These are phyloP conservation scores for Melikaiella ostensackeni DNA, from an alignment of 2,888 invertebrate genomes.

Conservation along the genomic window DNA sequence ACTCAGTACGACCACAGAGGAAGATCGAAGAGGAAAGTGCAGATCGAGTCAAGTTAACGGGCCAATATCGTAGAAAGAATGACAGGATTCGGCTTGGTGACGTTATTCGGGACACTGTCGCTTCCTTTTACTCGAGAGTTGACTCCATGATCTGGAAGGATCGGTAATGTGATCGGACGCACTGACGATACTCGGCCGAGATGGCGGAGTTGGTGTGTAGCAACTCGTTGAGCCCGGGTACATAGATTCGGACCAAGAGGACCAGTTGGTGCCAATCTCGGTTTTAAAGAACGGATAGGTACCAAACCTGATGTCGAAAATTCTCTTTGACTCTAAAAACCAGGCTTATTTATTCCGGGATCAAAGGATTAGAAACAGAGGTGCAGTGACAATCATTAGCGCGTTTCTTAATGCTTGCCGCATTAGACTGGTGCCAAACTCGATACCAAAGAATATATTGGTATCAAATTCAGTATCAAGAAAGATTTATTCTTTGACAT, in stretches of 20 bases:
- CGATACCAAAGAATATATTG: neutral
- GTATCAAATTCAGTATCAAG: neutral
- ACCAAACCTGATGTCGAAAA: neutral
- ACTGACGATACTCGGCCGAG: slow-evolving; percentile 43
- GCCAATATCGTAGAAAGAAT: neutral
- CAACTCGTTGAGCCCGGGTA: slow-evolving; percentile 70
- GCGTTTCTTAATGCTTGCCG: neutral
- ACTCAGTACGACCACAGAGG: neutral
- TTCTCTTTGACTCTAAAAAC: neutral
- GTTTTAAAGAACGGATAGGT: neutral
- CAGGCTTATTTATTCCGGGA: neutral
- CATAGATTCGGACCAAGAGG: slow-evolving; percentile 15
- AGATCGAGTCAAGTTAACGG: neutral
- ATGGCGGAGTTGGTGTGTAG: slow-evolving; percentile 68
- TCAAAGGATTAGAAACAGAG: neutral
- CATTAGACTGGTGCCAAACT: neutral
- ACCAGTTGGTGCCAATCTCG: neutral
- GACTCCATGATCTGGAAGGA: neutral
- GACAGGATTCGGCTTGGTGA: neutral
- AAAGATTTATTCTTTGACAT: neutral
- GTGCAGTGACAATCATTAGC: neutral
- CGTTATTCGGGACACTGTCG: slow-evolving; percentile 13
- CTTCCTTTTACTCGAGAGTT: slow-evolving; percentile 8
- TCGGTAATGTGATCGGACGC: neutral
- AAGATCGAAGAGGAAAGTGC: neutral